A percentile compares a stretch with the other conserved stretches of the same genome.
Conservation (phyloP, 2,113 vertebrate genomes). For the Oostethus manadensis region DNA sequence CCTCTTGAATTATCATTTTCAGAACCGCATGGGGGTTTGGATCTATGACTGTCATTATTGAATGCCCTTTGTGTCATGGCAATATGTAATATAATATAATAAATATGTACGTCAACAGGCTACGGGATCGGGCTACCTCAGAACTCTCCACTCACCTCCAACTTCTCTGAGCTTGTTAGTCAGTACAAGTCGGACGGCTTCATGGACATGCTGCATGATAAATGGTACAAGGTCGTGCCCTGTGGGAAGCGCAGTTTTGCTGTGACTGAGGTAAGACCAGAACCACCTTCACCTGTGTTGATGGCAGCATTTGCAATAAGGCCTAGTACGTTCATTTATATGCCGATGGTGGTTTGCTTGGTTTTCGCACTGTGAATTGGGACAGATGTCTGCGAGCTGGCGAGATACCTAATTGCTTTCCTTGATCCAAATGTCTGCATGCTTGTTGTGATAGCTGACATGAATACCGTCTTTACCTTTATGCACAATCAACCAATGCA, state of each 20-base stretch:
- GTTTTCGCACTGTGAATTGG: neutral
- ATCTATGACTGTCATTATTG: too few relatives aligned
- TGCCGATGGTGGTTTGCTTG: neutral
- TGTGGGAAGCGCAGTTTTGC: slow-evolving; percentile 95
- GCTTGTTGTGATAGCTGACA: neutral
- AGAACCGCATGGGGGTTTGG: too few relatives aligned
- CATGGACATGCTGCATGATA: slow-evolving; percentile 97
- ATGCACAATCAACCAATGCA: neutral
- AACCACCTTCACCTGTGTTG: slow-evolving; percentile 1
- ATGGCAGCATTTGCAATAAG: neutral
- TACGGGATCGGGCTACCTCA: slow-evolving; percentile 97
- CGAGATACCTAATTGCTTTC: neutral
- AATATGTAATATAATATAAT: too few relatives aligned
- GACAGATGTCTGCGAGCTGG: neutral
- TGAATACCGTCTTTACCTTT: neutral
- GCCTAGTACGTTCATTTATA: neutral
- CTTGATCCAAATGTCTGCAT: neutral
- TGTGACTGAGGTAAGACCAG: slow-evolving; percentile 84
- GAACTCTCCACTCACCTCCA: slow-evolving; percentile 90
- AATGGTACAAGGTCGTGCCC: slow-evolving; percentile 98
- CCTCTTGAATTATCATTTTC: too few relatives aligned
- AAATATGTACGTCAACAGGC: slow-evolving; percentile 68
- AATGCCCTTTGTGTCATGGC: too few relatives aligned
- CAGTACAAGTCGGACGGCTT: slow-evolving; percentile 97
- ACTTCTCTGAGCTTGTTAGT: slow-evolving; percentile 93